phyloP scores from a whole-genome alignment of 2,888 invertebrate genomes.

The Dioctria rufipes region DNA sequence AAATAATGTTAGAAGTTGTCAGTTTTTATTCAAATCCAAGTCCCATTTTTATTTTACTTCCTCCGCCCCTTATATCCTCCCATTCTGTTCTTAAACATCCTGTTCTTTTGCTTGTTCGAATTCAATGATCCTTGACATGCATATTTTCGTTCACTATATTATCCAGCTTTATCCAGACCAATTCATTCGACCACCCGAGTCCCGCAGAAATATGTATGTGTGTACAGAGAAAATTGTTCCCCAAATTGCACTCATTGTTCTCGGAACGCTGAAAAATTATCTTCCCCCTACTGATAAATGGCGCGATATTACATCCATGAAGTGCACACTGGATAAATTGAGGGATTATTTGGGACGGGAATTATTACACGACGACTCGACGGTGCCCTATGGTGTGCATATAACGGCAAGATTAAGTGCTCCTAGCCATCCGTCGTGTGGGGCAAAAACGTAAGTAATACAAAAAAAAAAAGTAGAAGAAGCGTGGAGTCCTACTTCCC shows the following conservation, averaged over 20 bases:
- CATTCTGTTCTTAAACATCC: constrained; percentile 2
- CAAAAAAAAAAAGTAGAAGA: not conserved
- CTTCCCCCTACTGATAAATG: constrained; percentile 48
- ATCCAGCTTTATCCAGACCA: constrained; percentile 8
- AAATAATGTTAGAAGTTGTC: constrained; percentile 34
- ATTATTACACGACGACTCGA: constrained; percentile 43
- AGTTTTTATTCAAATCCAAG: constrained; percentile 38
- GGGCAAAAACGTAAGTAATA: not conserved
- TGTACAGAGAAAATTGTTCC: constrained; percentile 30
- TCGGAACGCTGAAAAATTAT: constrained; percentile 47
- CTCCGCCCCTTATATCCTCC: not conserved
- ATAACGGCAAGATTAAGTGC: constrained; percentile 50
- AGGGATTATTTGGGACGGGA: constrained; percentile 46
- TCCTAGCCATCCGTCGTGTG: constrained; percentile 18
- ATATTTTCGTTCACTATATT: constrained; percentile 14
- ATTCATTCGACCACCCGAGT: constrained; percentile 24
- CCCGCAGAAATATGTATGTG: constrained; percentile 1
- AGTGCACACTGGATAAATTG: constrained; percentile 47
- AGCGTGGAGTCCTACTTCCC: not conserved
- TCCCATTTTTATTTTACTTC: not conserved
- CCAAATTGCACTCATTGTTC: constrained; percentile 50
- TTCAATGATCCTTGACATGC: constrained; percentile 48
- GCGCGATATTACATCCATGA: constrained; percentile 49
- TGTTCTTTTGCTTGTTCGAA: constrained; percentile 30
- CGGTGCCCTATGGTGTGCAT: constrained; percentile 44